Evolutionary conservation across 92 coral and sea anemone species (phyloP).

Genomic region (Porites divaricata): DNA sequence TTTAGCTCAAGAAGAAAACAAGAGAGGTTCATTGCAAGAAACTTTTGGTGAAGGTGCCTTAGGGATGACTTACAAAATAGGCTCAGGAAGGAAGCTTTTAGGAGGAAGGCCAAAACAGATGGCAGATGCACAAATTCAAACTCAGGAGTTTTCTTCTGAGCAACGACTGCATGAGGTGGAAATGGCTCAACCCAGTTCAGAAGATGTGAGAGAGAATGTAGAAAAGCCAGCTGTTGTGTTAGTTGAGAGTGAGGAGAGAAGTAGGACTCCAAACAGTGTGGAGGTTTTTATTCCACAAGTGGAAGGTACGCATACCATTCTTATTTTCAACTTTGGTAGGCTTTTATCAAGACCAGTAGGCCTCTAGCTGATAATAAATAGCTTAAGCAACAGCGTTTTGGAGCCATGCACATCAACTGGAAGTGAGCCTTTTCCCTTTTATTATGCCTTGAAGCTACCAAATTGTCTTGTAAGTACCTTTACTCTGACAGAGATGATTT

Average conservation of each 20-base stretch:
- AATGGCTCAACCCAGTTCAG: background rate
- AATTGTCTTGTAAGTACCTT: too few relatives aligned
- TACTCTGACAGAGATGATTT: too few relatives aligned
- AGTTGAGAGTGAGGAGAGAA: slow-evolving; percentile 54
- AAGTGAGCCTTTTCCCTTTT: too few relatives aligned
- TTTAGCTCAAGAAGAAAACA: slow-evolving; percentile 25
- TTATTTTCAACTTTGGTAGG: background rate
- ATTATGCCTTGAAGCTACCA: too few relatives aligned
- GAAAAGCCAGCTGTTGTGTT: slow-evolving; percentile 8
- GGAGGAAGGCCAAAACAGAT: background rate
- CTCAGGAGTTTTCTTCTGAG: slow-evolving; percentile 4
- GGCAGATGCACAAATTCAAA: slow-evolving; percentile 34
- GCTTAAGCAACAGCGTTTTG: too few relatives aligned
- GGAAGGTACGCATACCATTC: slow-evolving; percentile 54
- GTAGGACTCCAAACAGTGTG: slow-evolving; percentile 72
- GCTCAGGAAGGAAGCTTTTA: background rate
- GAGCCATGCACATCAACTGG: too few relatives aligned
- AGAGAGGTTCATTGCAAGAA: background rate
- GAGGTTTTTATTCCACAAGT: slow-evolving; percentile 78
- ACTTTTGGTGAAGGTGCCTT: slow-evolving; percentile 1
- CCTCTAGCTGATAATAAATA: background rate
- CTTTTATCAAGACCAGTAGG: background rate
- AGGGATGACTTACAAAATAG: slow-evolving; percentile 25
- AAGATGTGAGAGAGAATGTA: slow-evolving; percentile 3
- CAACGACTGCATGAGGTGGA: background rate